Evolutionary conservation across 2,113 vertebrate genomes (phyloP), one percentile per base, ranked within the genome.

Genomic region (Heteronetta atricapilla): DNA sequence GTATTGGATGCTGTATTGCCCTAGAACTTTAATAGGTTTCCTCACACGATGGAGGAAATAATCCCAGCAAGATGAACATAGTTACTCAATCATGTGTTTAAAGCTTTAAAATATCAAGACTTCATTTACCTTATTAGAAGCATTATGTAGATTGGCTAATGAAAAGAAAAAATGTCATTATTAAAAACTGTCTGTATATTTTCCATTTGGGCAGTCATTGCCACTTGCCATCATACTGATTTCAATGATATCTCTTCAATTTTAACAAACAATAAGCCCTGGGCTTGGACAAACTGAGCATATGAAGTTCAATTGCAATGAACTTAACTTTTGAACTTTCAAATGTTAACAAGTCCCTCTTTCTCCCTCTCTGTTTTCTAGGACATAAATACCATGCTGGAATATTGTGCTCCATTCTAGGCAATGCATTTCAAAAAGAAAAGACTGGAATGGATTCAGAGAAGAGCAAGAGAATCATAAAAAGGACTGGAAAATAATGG

Each of bases 401-500:
- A 69, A 23, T 85, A 89, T 58, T 74, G 20, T 42, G 3, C 19
- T 67, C 38, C 33, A 28, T 66, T 67, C 62, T 67, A 53, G 36
- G 13, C 29, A 33, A 29, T 48, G 4, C 69, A 89, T 79, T 92
- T 94, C 74, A 94, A 56, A 76, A 93, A 88, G 22, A 72, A 40
- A 69, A 90, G 50, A 64, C 18, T 44, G 68, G 75, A 86, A 48
- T 46, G 40, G 60, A 90, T 62, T 80, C 73, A 89, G 36, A 89
- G 8, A 77, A 62, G n/a, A 91, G 10, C 46, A 87, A 55, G 40
- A 70, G 58, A 94, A 82, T 88, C 55, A 58, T 83, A 74, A 89
- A 89, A 89, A 77, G 29, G 22, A 62, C 50, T 40, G 38, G 79
- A 83, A 95, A 91, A 95, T 82, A 86, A 86, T 21, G 33, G 8